Base-by-base conservation (phyloP, 2,113 vertebrate genomes). In the Callipepla californica region DNA sequence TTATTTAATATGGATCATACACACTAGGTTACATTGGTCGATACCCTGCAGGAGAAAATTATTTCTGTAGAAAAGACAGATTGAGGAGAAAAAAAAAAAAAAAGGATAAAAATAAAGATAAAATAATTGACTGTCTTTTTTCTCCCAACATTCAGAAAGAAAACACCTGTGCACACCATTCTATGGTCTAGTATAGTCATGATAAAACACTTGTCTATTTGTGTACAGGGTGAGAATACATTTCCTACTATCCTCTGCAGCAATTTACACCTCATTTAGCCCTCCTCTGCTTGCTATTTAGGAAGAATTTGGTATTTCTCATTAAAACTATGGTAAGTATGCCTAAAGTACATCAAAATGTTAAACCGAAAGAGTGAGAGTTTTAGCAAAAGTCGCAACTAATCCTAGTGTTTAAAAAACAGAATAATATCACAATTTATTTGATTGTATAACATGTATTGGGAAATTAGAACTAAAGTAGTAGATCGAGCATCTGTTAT, bases 151-250 rank as follows among this genome's bases (percentile, higher is more conserved):
- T 42, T 25, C 34, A 76, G 8, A 40, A 40, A 40, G 40, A 40
- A 40, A 40, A 40, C 40, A 40, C 40, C 40, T 38, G 13, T 15
- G 6, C 0, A 2, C 23, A 45, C 3, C 8, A 28, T 53, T 38
- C 63, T 11, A 3, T 11, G 25, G 44, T 25, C 9, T 68, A 6
- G 2, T 17, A 8, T 0, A 36, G 11, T 40, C 32, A 40, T 3
- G 26, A 17, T 25, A n/a, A 30, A 74, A 38, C 8, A 22, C 13
- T 40, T 85, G 36, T 38, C 62, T 77, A 3, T 8, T 22, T 20
- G 45, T 30, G 36, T 11, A 5, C 1, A 50, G n/a, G 57, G 10
- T 5, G 40, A n/a, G 38, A 50, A 47, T 1, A 4, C 1, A 5
- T 18, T 20, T 50, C 32, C 61, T 25, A 23, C 30, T 42, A 28